Evolutionary conservation across 2,888 invertebrate species (phyloP), one percentile per base, ranked within the genome.

Genomic region (Drosophila mulleri): DNA sequence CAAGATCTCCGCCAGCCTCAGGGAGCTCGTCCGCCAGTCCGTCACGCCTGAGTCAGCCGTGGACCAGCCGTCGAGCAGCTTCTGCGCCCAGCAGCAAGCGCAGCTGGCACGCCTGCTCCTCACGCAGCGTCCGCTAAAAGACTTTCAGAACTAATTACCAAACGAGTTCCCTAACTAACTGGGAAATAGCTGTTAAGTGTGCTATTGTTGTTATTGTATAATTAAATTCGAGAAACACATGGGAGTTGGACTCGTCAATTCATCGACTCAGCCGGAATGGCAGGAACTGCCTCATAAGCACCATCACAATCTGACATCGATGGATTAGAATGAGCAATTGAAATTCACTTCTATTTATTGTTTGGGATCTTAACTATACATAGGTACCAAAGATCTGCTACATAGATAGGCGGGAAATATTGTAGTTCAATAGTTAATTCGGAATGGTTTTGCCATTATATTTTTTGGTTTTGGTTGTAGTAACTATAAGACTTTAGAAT

Each of bases 1-100:
- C 14, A 92, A 92, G 78, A 86, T 92, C 65, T 92, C 93, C 11
- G 92, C 93, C 23, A 91, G 92, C 69, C 80, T 93, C 29, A 83
- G 93, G 23, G 93, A 93, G 50, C 78, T 93, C 11, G 92, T 93
- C 12, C 88, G 93, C 2, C 86, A 89, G 32, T 93, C 93, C 3
- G 92, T 93, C 18, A 92, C 92, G 12, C 93, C 93, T 0, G 92
- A 93, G 18, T 83, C 48, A 5, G 79, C 65, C 1, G 50, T 53
- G 41, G 75, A 83, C 14, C 73, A 66, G 42, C 70, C 62, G 6
- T 53, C 70, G 6, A 65, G 64, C n/a, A 75, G 70, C 48, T 70
- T 66, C n/a, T 80, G 78, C 39, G 66, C 77, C 20, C 76, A 89
- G 58, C 88, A 85, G 50, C 83, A 86, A 50, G 62, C 75, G 8